Evolutionary conservation across 2,888 invertebrate genomes (phyloP).

Genomic region (Itoplectis maculator): DNA sequence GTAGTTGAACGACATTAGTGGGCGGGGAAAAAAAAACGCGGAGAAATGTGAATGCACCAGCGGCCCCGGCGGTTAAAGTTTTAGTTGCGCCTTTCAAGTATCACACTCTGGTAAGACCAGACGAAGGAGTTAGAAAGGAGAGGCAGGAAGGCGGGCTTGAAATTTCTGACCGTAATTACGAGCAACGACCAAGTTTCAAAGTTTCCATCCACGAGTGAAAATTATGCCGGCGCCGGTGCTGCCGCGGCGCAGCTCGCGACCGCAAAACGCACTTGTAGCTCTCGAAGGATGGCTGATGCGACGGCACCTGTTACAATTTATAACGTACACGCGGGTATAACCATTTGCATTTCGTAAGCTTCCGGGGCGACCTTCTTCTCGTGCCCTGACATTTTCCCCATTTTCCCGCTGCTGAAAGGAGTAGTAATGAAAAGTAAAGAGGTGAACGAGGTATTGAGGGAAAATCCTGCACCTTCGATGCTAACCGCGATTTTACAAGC

Average conservation of each 20-base stretch:
- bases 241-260: conserved; percentile 18
- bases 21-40: neutral
- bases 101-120: conserved; percentile 15
- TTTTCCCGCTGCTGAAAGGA: conserved; percentile 10
- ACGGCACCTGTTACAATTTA: conserved; percentile 53
- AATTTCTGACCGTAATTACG: conserved; percentile 45
- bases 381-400: neutral
- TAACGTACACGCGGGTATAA: conserved; percentile 36
- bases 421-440: neutral
- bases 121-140: conserved; percentile 9
- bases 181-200: conserved; percentile 50
- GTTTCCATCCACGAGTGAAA: conserved; percentile 58
- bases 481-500: neutral
- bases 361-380: neutral
- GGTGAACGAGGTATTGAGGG: conserved; percentile 10
- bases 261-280: conserved; percentile 55
- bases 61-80: conserved; percentile 25
- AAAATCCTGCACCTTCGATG: neutral
- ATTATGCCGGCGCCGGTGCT: conserved; percentile 30
- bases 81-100: conserved; percentile 22
- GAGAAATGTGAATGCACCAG: conserved; percentile 4
- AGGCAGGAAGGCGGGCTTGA: conserved; percentile 18
- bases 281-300: conserved; percentile 34
- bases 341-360: conserved; percentile 27
- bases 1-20: conserved; percentile 10